These are phyloP conservation scores for Spongia lamella DNA, from an alignment of 37 sponge, comb jelly and placozoan genomes.

Conservation along the genomic window DNA sequence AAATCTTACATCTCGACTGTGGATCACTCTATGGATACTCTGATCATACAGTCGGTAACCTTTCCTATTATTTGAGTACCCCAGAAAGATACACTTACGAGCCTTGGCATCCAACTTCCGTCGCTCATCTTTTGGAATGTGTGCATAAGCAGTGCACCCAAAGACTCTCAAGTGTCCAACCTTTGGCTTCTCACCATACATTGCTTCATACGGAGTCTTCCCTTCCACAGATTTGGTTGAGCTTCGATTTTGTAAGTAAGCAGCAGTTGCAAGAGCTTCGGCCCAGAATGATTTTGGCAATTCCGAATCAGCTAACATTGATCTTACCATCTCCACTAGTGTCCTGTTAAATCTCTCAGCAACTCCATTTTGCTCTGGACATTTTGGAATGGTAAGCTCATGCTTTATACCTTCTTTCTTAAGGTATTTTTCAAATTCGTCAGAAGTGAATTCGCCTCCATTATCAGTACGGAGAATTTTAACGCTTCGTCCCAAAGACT, in stretches of 20 bases:
- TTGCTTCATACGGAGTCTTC: slow-evolving; percentile 31
- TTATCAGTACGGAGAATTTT: slow-evolving; percentile 25
- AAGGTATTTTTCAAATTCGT: slow-evolving; percentile 28
- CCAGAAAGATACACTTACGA: slow-evolving; percentile 21
- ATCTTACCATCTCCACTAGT: slow-evolving; percentile 38
- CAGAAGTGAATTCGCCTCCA: slow-evolving; percentile 32
- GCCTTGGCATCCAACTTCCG: slow-evolving; percentile 23
- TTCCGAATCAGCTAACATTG: slow-evolving; percentile 23
- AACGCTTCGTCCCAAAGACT: background rate
- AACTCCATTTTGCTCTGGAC: slow-evolving; percentile 38
- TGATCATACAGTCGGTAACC: slow-evolving; percentile 37
- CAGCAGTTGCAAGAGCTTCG: slow-evolving; percentile 17
- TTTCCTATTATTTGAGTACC: slow-evolving; percentile 20
- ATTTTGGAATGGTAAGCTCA: slow-evolving; percentile 24
- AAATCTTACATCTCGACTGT: slow-evolving; percentile 29
- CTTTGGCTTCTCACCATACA: slow-evolving; percentile 9
- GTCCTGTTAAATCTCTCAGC: slow-evolving; percentile 36
- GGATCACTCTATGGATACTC: background rate
- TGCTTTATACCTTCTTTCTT: slow-evolving; percentile 15
- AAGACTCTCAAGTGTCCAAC: slow-evolving; percentile 28
- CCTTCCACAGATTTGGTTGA: slow-evolving; percentile 29
- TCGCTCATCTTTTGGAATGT: slow-evolving; percentile 29
- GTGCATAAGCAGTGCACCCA: slow-evolving; percentile 15
- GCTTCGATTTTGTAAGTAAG: slow-evolving; percentile 26
- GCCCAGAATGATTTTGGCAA: slow-evolving; percentile 32